These are phyloP conservation scores for Mustelus asterias DNA, from an alignment of 2,113 vertebrate genomes.

Conservation along the genomic window DNA sequence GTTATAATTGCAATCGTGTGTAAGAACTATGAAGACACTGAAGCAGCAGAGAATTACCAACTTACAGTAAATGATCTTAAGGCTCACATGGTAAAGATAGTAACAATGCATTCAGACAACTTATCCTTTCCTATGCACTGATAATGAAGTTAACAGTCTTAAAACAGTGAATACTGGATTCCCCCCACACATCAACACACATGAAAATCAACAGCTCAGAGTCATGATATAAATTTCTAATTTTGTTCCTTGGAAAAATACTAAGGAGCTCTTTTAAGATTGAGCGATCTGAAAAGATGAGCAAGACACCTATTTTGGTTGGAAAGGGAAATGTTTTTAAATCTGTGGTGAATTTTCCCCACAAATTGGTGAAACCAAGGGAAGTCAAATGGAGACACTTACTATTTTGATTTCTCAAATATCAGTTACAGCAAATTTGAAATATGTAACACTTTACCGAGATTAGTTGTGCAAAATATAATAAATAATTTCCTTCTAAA, in stretches of 20 bases:
- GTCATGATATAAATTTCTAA: neutral
- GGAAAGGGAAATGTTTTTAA: neutral
- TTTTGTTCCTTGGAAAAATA: neutral
- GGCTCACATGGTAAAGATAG: neutral
- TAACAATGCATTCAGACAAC: neutral
- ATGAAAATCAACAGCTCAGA: neutral
- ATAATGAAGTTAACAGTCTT: neutral
- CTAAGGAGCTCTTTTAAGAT: neutral
- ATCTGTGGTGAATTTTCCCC: neutral
- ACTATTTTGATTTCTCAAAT: neutral
- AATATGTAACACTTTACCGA: neutral
- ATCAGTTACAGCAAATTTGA: neutral
- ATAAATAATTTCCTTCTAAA: neutral
- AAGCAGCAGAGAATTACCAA: constrained; percentile 1
- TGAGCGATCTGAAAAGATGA: neutral
- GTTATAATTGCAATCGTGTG: neutral
- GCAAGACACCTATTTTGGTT: neutral
- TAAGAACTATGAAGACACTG: neutral
- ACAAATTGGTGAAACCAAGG: neutral
- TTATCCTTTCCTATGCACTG: neutral
- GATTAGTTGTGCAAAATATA: neutral
- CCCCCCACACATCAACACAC: neutral
- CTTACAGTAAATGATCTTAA: constrained; percentile 5
- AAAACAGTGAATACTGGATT: neutral
- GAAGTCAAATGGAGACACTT: neutral